Base-by-base conservation (phyloP, 2,113 vertebrate species). In the Passer domesticus region DNA sequence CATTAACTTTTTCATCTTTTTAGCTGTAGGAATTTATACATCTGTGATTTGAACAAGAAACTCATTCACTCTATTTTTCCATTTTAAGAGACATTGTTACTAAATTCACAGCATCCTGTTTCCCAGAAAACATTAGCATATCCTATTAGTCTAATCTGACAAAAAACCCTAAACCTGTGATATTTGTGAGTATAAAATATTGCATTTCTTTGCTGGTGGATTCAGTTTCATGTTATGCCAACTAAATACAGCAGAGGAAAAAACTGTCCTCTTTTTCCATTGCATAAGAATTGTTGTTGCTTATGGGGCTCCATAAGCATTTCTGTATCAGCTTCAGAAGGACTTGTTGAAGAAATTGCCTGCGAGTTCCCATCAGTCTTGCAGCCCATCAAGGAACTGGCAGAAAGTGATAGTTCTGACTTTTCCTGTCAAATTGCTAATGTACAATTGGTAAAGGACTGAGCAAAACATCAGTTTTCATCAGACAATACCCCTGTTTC, bases 1-100 rank as follows among this genome's bases (percentile, higher is more conserved):
- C 90, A 90, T 87, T 96, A 94, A 94, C 84, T 96, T 53, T 94
- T 22, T n/a, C 8, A 9, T 95, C 87, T 95, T 97, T 93, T 56
- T 95, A 63, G 53, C 25, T 95, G 52, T 77, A 75, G 60, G 58
- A 95, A 91, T 66, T 87, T 31, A 79, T 89, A 94, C 58, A 83
- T 63, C 46, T 67, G 66, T 58, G 58, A 80, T 94, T 92, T 94
- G 83, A 44, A 24, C 35, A 73, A 89, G 70, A 91, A 87, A 91
- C n/a, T 52, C 74, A 94, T 94, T 82, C 60, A 90, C 56, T 91
- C 74, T 87, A 27, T 80, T 55, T 89, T 68, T 91, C 62, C 33
- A 73, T 87, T 95, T 95, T 91, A 94, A 85, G 46, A 78, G 25
- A 53, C 33, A 52, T 46, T 91, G 63, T 68, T 58, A 39, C 31